Conservation (phyloP, 37 sponge, comb jelly and placozoan genomes). For the Agelas oroides region DNA sequence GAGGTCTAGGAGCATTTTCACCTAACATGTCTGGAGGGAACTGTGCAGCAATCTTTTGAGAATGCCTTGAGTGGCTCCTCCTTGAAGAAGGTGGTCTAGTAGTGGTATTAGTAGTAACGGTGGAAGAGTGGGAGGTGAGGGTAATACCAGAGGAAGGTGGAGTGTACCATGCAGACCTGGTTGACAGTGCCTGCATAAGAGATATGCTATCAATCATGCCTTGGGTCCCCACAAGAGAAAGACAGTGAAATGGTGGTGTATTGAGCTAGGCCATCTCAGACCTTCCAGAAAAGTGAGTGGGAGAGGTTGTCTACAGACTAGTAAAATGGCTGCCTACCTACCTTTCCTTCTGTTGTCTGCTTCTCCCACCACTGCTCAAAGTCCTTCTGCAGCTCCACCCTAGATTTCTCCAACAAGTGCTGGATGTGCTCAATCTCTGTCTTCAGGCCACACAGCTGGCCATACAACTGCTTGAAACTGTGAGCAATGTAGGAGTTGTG, state of each 20-base stretch:
- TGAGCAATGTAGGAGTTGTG: background rate
- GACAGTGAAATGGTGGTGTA: too few species aligned
- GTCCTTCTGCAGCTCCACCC: conserved; percentile 88
- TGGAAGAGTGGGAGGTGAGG: background rate
- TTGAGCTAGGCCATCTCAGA: too few species aligned
- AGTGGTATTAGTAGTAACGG: background rate
- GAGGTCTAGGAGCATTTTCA: background rate
- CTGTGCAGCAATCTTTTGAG: too few species aligned
- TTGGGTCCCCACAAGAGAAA: too few species aligned
- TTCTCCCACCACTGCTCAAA: conserved; percentile 93
- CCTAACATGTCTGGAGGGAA: too few species aligned
- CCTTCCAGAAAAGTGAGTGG: too few species aligned
- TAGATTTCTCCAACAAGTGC: conserved; percentile 90
- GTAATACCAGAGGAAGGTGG: conserved; percentile 19
- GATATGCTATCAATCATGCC: too few species aligned
- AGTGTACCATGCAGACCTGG: conserved; percentile 35
- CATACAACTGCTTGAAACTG: conserved; percentile 86
- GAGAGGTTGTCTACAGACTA: too few species aligned
- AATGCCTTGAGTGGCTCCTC: background rate
- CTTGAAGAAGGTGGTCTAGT: background rate
- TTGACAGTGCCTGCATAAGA: background rate
- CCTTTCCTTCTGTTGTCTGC: too few species aligned
- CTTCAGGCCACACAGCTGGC: conserved; percentile 80
- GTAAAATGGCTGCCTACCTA: too few species aligned
- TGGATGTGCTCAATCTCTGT: conserved; percentile 97